phyloP scores from a whole-genome alignment of 2,888 invertebrate species.

The Zeuzera pyrina region DNA sequence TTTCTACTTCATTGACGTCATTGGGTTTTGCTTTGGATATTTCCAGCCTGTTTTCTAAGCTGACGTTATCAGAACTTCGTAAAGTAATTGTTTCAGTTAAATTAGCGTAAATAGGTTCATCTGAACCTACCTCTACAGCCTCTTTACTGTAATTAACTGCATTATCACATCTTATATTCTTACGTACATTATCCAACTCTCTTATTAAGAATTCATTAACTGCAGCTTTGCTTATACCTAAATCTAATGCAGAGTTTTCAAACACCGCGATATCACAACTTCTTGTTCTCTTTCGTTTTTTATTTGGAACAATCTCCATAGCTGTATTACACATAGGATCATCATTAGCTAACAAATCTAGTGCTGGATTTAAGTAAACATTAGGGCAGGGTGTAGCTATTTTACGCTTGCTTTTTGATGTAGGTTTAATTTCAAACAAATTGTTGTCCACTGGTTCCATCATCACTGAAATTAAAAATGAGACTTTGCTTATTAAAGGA shows the following conservation, averaged over 20 bases:
- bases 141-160: constrained; percentile 5
- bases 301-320: constrained; percentile 59
- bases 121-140: neutral
- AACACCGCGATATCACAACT: constrained; percentile 51
- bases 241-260: constrained; percentile 57
- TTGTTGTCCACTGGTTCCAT: constrained; percentile 61
- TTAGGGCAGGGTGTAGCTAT: constrained; percentile 43
- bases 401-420: constrained; percentile 49
- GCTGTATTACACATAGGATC: constrained; percentile 65
- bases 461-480: constrained; percentile 19
- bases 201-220: constrained; percentile 49
- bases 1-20: constrained; percentile 26
- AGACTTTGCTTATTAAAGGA: neutral
- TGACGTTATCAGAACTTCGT: neutral
- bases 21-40: too few species aligned
- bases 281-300: constrained; percentile 51
- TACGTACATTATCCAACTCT: constrained; percentile 58
- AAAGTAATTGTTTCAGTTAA: constrained; percentile 16
- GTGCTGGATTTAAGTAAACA: constrained; percentile 56
- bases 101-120: constrained; percentile 47
- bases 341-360: constrained; percentile 59
- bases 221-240: constrained; percentile 45
- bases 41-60: neutral
- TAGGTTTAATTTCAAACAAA: constrained; percentile 55
- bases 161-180: constrained; percentile 21